Percentiles rank a stretch among this genome's conserved stretches.
Conservation (phyloP, 2,888 invertebrate genomes). For the Melanostoma scalare region DNA sequence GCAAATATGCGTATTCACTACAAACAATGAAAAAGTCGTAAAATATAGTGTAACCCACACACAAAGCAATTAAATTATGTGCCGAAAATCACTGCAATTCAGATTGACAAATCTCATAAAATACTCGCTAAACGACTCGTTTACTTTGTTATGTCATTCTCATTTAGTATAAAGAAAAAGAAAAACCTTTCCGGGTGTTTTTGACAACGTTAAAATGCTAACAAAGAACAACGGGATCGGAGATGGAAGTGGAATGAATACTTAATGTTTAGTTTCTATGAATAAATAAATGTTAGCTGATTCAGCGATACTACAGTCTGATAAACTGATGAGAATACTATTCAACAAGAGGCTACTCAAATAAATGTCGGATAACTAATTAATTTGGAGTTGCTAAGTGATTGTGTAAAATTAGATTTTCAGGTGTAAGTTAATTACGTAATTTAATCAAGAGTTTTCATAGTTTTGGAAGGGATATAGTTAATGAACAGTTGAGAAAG, state of each 20-base stretch:
- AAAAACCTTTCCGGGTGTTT: constrained; percentile 5
- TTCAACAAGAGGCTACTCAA: constrained; percentile 17
- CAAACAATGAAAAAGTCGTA: constrained; percentile 1
- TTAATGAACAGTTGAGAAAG: not conserved
- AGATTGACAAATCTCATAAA: constrained; percentile 3
- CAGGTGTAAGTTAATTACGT: constrained; percentile 27
- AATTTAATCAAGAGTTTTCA: constrained; percentile 43
- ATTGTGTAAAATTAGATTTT: constrained; percentile 30
- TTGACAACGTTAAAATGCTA: not conserved
- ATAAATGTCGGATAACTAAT: constrained; percentile 31
- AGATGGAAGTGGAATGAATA: constrained; percentile 26
- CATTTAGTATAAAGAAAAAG: not conserved
- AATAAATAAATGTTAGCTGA: constrained; percentile 34
- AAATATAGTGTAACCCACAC: constrained; percentile 11
- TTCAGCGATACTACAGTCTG: constrained; percentile 21
- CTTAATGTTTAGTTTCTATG: constrained; percentile 49
- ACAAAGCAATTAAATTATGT: not conserved
- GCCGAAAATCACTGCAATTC: not conserved
- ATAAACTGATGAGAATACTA: constrained; percentile 1
- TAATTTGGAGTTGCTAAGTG: constrained; percentile 43
- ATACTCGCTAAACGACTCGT: no score
- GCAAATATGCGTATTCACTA: no score
- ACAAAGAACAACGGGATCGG: constrained; percentile 15
- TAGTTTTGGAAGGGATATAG: not conserved
- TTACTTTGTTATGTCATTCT: no score